Evolutionary conservation across 92 coral and sea anemone species (phyloP).

Genomic region (Blastomussa wellsi): DNA sequence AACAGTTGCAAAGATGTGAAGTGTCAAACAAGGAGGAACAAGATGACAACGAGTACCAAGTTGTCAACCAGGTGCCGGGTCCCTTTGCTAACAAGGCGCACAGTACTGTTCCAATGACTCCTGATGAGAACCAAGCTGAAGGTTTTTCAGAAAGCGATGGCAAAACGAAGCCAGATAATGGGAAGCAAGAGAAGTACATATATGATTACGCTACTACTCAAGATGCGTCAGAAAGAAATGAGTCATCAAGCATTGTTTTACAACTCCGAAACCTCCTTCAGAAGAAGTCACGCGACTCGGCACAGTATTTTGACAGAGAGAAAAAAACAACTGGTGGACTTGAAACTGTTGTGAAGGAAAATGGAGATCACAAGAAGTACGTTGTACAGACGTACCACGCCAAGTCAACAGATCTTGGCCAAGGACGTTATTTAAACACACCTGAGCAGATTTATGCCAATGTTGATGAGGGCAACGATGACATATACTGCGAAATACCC

Average conservation of each 20-base stretch:
- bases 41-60: neutral
- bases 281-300: neutral
- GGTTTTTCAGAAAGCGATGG: neutral
- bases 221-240: neutral
- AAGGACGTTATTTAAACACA: neutral
- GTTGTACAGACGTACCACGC: neutral
- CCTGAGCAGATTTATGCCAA: constrained; percentile 2
- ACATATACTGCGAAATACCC: neutral
- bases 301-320: neutral
- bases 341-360: neutral
- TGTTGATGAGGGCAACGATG: neutral
- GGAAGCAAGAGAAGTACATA: neutral
- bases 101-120: neutral
- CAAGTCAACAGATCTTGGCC: neutral
- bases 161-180: neutral
- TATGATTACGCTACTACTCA: neutral
- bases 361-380: neutral
- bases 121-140: neutral
- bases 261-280: neutral
- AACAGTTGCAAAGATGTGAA: neutral
- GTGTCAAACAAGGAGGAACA: neutral
- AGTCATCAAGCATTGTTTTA: constrained; percentile 1
- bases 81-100: neutral
- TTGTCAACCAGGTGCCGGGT: neutral
- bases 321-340: neutral